Percentiles rank a stretch among this genome's conserved stretches.
Evolutionary conservation across 92 coral and sea anemone genomes (phyloP).

Genomic region (Siderastrea siderea): DNA sequence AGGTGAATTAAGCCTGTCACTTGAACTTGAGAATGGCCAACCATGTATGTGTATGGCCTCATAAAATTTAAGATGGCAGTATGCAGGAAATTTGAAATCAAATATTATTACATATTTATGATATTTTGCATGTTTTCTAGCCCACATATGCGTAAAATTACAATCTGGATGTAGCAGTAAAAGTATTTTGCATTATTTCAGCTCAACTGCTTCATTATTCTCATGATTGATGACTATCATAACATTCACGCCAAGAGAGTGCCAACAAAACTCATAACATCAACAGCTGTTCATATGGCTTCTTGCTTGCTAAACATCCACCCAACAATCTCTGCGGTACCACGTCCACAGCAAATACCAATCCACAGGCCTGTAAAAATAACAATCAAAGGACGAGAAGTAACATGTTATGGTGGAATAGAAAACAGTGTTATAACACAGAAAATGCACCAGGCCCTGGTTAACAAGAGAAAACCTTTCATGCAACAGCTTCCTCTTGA

Average conservation of each 20-base stretch:
- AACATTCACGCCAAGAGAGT: constrained; percentile 34
- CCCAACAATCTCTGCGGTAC: constrained; percentile 31
- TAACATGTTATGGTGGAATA: constrained; percentile 39
- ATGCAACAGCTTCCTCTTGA: constrained; percentile 18
- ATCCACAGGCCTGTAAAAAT: constrained; percentile 37
- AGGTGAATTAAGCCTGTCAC: too few relatives aligned
- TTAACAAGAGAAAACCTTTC: constrained; percentile 20
- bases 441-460: constrained; percentile 30
- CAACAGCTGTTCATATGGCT: constrained; percentile 49
- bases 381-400: neutral
- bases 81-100: too few relatives aligned
- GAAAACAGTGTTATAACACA: constrained; percentile 9
- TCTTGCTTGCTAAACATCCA: constrained; percentile 38
- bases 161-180: too few relatives aligned
- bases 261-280: constrained; percentile 17
- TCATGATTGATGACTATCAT: constrained; percentile 46
- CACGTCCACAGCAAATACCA: neutral
- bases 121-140: too few relatives aligned
- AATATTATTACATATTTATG: too few relatives aligned
- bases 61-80: too few relatives aligned
- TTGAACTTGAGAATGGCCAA: too few relatives aligned
- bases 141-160: too few relatives aligned
- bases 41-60: too few relatives aligned
- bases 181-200: neutral
- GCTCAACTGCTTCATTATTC: constrained; percentile 31